Conservation (phyloP, 2,888 invertebrate species). For the Gryllus longicercus region DNA sequence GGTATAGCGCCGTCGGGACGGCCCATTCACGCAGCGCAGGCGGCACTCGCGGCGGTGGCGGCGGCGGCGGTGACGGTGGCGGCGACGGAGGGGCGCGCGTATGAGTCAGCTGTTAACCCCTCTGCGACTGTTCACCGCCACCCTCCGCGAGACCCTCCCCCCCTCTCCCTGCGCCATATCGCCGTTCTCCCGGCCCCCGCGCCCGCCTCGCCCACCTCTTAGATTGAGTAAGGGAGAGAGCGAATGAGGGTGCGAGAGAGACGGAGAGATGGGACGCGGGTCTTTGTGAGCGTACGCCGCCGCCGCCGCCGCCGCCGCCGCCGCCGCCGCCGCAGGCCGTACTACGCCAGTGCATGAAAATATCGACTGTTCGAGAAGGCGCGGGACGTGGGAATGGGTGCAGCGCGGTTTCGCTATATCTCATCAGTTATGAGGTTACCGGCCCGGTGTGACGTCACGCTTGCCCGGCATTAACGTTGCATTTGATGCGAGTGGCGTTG, state of each 20-base stretch:
- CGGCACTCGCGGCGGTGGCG: not conserved
- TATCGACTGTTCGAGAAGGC: not conserved
- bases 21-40: constrained; percentile 1
- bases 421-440: no score
- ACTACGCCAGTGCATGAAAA: not conserved
- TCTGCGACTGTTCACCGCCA: constrained; percentile 21
- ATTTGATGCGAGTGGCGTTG: no score
- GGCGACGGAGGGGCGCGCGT: constrained; percentile 24
- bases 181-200: not conserved
- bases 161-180: not conserved
- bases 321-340: not conserved
- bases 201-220: constrained; percentile 19
- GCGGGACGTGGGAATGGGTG: no score
- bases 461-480: no score
- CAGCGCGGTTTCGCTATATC: no score
- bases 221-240: not conserved
- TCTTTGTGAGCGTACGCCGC: not conserved
- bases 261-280: not conserved
- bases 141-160: constrained; percentile 24
- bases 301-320: not conserved
- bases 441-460: no score
- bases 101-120: constrained; percentile 37
- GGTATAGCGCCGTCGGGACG: not conserved
- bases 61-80: not conserved
- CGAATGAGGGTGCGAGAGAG: not conserved